Evolutionary conservation across 30 jellyfish, hydroid and myxozoan genomes (phyloP).

Genomic region (Haliclystus octoradiatus): DNA sequence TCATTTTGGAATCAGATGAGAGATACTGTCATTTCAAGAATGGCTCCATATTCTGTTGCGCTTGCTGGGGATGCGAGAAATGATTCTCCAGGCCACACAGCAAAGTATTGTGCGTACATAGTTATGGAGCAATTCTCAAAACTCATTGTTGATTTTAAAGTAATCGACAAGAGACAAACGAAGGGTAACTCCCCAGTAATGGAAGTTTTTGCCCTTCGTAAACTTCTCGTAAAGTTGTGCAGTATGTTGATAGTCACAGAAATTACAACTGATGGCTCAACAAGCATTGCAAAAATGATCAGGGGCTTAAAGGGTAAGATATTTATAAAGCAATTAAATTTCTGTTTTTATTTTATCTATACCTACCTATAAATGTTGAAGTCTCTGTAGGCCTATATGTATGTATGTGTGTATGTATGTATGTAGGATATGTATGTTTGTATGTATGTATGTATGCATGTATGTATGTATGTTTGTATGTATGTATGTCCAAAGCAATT

Average conservation of each 20-base stretch:
- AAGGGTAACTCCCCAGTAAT: constrained; percentile 11
- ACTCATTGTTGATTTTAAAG: constrained; percentile 7
- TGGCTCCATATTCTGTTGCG: background rate
- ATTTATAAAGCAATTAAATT: too few relatives aligned
- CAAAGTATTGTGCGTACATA: constrained; percentile 9
- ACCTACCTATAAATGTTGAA: too few relatives aligned
- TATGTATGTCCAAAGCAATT: too few relatives aligned
- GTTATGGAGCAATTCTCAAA: constrained; percentile 20
- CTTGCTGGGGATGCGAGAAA: constrained; percentile 29
- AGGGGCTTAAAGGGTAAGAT: constrained; percentile 7
- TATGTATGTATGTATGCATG: too few relatives aligned
- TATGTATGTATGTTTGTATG: too few relatives aligned
- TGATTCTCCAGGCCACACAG: constrained; percentile 34
- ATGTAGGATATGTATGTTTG: too few relatives aligned
- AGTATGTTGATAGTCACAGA: background rate
- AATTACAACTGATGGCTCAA: constrained; percentile 21
- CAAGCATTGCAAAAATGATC: background rate
- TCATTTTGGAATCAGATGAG: constrained; percentile 2
- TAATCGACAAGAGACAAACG: constrained; percentile 10
- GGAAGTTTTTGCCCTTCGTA: constrained; percentile 7
- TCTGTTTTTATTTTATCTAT: too few relatives aligned
- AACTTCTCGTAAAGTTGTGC: background rate
- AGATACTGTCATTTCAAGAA: background rate
- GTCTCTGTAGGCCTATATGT: too few relatives aligned
- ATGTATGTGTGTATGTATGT: too few relatives aligned